Conservation (phyloP, 2,797 vertebrate genomes). For the Sciaenops ocellatus region DNA sequence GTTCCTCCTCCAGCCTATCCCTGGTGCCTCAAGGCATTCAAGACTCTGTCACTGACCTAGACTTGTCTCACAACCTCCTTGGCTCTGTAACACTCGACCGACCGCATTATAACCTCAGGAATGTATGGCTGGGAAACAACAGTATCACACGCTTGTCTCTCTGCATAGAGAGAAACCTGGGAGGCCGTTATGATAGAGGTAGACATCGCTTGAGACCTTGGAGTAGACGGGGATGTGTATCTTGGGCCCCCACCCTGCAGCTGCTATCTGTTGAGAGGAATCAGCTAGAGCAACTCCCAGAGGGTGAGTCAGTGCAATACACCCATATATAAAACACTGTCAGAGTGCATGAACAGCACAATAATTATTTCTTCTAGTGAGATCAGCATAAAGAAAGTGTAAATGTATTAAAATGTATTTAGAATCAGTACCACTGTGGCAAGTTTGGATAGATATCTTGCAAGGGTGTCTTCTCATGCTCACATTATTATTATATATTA, state of each 20-base stretch:
- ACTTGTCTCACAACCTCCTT: conserved; percentile 84
- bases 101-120: conserved; percentile 71
- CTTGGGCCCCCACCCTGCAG: conserved; percentile 86
- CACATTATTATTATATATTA: not conserved
- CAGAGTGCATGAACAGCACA: conserved; percentile 2
- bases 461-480: not conserved
- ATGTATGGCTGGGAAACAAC: conserved; percentile 88
- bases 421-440: not conserved
- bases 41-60: conserved; percentile 70
- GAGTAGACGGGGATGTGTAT: conserved; percentile 42
- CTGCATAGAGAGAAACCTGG: conserved; percentile 51
- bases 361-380: conserved; percentile 7
- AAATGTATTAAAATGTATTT: not conserved
- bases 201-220: conserved; percentile 35
- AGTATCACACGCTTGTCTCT: conserved; percentile 83
- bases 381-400: not conserved
- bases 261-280: conserved; percentile 88
- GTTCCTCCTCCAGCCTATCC: conserved; percentile 83
- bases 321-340: conserved; percentile 21
- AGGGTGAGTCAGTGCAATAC: conserved; percentile 86
- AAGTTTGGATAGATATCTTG: not conserved
- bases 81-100: conserved; percentile 59
- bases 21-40: conserved; percentile 57
- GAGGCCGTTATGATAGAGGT: conserved; percentile 43
- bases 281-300: conserved; percentile 84